Conservation (phyloP, 2,888 invertebrate genomes). For the Pecten maximus region DNA sequence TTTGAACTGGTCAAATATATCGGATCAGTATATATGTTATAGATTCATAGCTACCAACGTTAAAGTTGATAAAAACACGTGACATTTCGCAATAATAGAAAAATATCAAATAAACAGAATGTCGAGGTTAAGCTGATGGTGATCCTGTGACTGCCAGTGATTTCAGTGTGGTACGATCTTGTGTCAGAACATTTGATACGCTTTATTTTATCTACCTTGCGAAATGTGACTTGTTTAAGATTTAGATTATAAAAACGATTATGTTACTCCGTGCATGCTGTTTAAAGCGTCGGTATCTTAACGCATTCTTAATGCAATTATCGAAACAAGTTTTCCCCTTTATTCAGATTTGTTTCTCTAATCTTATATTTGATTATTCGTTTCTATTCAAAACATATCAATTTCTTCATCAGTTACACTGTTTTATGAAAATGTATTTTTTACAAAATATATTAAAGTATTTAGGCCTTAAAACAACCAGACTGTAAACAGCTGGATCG, state of each 20-base stretch:
- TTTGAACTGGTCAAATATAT: too few relatives aligned
- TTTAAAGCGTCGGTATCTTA: neutral
- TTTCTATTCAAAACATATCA: neutral
- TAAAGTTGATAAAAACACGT: neutral
- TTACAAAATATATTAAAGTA: neutral
- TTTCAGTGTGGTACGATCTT: neutral
- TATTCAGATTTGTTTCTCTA: neutral
- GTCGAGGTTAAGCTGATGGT: neutral
- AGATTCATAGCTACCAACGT: neutral
- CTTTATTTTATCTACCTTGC: neutral
- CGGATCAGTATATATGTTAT: neutral
- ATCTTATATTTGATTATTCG: neutral
- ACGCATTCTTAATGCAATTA: neutral
- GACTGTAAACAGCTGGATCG: neutral
- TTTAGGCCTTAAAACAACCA: neutral
- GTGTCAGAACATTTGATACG: neutral
- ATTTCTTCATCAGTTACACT: neutral
- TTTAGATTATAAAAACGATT: neutral
- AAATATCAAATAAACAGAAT: too few relatives aligned
- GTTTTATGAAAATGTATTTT: neutral
- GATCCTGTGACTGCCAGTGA: neutral
- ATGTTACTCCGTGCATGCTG: neutral
- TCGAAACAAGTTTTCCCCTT: neutral
- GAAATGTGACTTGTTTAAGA: neutral
- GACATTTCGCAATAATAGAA: neutral